Base-by-base conservation (phyloP, 1,140 invertebrate species). In the Anoplolepis gracilipes region DNA sequence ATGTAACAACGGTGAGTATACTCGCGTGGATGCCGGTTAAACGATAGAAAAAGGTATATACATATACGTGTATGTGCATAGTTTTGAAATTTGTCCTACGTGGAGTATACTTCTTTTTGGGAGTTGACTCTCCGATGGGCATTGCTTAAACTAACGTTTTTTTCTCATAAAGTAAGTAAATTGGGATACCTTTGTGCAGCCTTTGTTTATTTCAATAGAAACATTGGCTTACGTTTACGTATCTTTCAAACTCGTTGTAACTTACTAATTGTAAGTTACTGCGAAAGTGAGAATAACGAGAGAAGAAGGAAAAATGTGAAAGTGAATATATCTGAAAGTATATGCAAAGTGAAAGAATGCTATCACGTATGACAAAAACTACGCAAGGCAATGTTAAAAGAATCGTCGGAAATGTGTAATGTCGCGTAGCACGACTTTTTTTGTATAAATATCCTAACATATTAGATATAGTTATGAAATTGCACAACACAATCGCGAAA, bases 41-140 rank as follows among this genome's bases (percentile, higher is more conserved):
- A 86, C 72, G n/a, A 78, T 86, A 69, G 75, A 86, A 85, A 88
- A 87, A 42, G 36, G 13, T 30, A 69, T 87, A 64, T 85, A 61
- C 11, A 42, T 49, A 59, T 64, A 55, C 64, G 28, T 81, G 10
- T 82, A 62, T 13, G 79, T 77, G 70, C 73, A 70, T 16, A 85
- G 49, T 86, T 78, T 82, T 72, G 87, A 90, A 89, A 90, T 87
- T 87, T 28, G 72, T 82, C 49, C 85, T 87, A 89, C 55, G 36
- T 84, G 72, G 11, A 78, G 25, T 25, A 36, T 61, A 33, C 22
- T 19, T 70, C 36, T 73, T 16, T 76, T 30, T 28, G 55, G 57
- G 33, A 73, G 57, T 64, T 36, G 11, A 46, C 25, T 72, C 25
- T 72, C 53, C 36, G 3, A 39, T 22, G 36, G 81, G 57, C 65